Evolutionary conservation across 2,113 vertebrate genomes (phyloP).

Genomic region (Nothobranchius furzeri): DNA sequence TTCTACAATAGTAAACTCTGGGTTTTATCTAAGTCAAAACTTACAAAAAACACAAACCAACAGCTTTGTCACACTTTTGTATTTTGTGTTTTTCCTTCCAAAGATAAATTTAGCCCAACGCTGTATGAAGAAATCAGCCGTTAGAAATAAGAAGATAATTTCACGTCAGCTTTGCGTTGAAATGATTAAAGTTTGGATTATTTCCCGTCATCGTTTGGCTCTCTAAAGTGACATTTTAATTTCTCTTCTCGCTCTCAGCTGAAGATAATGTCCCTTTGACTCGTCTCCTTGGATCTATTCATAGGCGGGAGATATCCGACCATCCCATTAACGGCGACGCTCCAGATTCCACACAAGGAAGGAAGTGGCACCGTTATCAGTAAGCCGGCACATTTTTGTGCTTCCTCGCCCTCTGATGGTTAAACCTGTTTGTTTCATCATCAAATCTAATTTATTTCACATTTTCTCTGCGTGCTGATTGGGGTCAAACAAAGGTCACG

Average conservation of each 20-base stretch:
- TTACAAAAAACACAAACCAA: no score
- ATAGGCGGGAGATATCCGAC: slow-evolving; percentile 10
- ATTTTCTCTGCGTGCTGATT: slow-evolving; percentile 30
- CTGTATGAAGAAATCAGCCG: no score
- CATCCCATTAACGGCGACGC: slow-evolving; percentile 32
- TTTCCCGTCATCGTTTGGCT: no score
- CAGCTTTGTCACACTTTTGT: no score
- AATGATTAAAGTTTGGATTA: neutral
- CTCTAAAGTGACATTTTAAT: no score
- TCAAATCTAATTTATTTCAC: neutral
- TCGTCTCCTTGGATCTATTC: slow-evolving; percentile 29
- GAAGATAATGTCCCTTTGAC: neutral
- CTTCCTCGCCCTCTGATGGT: slow-evolving; percentile 15
- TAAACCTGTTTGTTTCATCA: no score
- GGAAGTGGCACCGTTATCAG: slow-evolving; percentile 50
- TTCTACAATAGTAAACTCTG: no score
- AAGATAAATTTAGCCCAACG: no score
- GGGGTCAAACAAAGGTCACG: slow-evolving; percentile 27
- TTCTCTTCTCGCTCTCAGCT: neutral
- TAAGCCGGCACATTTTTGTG: slow-evolving; percentile 3
- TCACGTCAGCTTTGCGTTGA: no score
- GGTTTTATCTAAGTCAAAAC: no score
- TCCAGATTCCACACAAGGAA: slow-evolving; percentile 59
- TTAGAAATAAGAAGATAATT: neutral
- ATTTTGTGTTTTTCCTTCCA: no score